Evolutionary conservation across 1,140 invertebrate species (phyloP), one percentile per base, ranked within the genome.

Genomic region (Pachypeltis micranthus): DNA sequence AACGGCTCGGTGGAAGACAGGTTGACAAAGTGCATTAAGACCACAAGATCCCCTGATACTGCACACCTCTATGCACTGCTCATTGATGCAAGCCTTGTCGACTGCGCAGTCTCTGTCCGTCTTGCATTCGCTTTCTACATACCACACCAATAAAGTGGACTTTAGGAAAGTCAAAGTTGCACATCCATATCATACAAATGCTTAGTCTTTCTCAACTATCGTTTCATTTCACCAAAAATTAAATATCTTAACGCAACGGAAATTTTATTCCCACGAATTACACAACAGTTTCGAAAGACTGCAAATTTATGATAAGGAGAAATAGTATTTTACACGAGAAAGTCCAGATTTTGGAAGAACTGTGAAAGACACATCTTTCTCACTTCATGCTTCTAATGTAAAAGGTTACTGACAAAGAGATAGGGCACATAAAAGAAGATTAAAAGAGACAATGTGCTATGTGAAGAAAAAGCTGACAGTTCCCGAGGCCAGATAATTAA

Each of bases 51-150:
- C 90, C 67, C 87, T 83, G 68, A 93, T 79, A 69, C 82, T 85
- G 79, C 92, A 95, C 67, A 90, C 91, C 77, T 94, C 90, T 75
- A 89, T 81, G 76, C 92, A 95, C 74, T 85, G 80, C 72, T 83
- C 81, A 77, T 87, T 86, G 75, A 91, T 84, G 81, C 92, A 95
- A 72, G 89, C 87, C 79, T 90, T 89, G 76, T 93, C 89, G 76
- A 86, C 85, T 65, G 89, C 83, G 79, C 92, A 95, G 77, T 93
- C 90, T 78, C 83, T 81, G 81, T 94, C 89, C 75, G 84, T 86
- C 76, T 85, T 85, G 79, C 91, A 94, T 83, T 91, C 86, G 79
- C 85, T 85, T 79, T 89, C 88, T 90, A 59, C 57, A 59, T 59
- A 59, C 57, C 57, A 59, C 57, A 51, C 57, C 26, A 57, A 83